A percentile compares a stretch with the other conserved stretches of the same genome.
These are phyloP conservation scores for Anorthoa munda DNA, from an alignment of 2,888 invertebrate species.

Conservation along the genomic window DNA sequence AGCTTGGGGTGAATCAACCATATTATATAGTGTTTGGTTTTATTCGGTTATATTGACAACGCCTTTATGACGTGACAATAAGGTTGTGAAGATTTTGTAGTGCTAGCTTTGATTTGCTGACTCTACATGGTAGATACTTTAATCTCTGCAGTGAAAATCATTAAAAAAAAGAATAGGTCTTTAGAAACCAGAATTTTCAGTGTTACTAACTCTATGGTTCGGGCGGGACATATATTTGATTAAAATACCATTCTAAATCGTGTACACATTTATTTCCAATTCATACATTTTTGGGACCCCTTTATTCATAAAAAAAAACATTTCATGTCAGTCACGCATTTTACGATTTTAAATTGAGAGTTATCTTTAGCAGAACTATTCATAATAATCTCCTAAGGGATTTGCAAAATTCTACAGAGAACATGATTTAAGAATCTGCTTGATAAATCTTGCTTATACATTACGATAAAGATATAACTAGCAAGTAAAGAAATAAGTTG, in stretches of 20 bases:
- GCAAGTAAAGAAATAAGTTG: not conserved
- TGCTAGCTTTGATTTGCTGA: too few relatives aligned
- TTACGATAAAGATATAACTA: not conserved
- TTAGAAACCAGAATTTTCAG: not conserved
- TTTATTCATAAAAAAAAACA: conserved; percentile 27
- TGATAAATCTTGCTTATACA: not conserved
- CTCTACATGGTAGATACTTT: too few relatives aligned
- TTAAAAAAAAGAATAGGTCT: too few relatives aligned
- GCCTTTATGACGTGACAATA: too few relatives aligned
- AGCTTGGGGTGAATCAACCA: not conserved
- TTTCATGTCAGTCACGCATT: not conserved
- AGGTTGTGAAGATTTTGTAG: too few relatives aligned
- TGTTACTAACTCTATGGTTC: conserved; percentile 24
- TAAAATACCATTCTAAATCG: conserved; percentile 46
- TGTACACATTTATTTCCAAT: conserved; percentile 42
- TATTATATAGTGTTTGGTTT: too few relatives aligned
- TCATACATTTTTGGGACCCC: conserved; percentile 27
- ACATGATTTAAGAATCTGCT: not conserved
- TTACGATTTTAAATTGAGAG: not conserved
- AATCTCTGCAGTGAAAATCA: too few relatives aligned
- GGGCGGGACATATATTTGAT: conserved; percentile 36
- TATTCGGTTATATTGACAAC: too few relatives aligned
- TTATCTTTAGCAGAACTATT: conserved; percentile 2
- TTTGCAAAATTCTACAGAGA: too few relatives aligned
- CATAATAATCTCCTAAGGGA: too few relatives aligned